These are phyloP conservation scores for Oxyteleia sp. DNA, from an alignment of 2,888 invertebrate species.

Conservation along the genomic window DNA sequence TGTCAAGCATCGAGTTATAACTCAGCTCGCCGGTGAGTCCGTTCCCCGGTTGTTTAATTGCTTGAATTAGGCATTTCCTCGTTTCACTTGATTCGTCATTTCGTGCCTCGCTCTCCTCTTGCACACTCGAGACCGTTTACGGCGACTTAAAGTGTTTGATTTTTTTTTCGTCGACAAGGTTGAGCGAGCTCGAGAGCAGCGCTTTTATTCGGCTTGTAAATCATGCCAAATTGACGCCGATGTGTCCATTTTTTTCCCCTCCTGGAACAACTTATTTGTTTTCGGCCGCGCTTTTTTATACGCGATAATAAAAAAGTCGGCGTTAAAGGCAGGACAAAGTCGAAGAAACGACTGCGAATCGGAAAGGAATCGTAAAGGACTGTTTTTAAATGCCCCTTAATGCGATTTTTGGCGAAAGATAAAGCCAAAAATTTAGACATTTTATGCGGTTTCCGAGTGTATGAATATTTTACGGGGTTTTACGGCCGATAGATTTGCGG, in stretches of 20 bases:
- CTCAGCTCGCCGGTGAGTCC: slow-evolving; percentile 6
- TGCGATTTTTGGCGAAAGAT: slow-evolving; percentile 45
- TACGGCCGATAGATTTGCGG: slow-evolving; percentile 33
- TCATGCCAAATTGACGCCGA: slow-evolving; percentile 59
- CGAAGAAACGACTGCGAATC: slow-evolving; percentile 45
- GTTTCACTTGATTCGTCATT: slow-evolving; percentile 76
- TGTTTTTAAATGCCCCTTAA: slow-evolving; percentile 49
- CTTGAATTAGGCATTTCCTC: slow-evolving; percentile 78
- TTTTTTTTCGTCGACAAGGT: slow-evolving; percentile 26
- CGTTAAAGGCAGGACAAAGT: slow-evolving; percentile 56
- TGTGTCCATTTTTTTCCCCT: slow-evolving; percentile 33
- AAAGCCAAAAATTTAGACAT: slow-evolving; percentile 54
- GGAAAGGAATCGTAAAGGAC: slow-evolving; percentile 47
- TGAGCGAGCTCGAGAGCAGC: background rate
- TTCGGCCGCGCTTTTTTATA: slow-evolving; percentile 51
- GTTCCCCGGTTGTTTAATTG: slow-evolving; percentile 66
- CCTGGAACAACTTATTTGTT: slow-evolving; percentile 53
- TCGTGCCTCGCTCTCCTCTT: no score
- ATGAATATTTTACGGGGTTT: slow-evolving; percentile 53
- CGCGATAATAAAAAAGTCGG: slow-evolving; percentile 50
- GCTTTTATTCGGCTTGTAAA: slow-evolving; percentile 50
- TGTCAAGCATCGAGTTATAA: slow-evolving; percentile 30
- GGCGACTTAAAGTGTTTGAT: slow-evolving; percentile 30
- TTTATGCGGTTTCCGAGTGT: slow-evolving; percentile 43
- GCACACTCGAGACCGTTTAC: slow-evolving; percentile 12